A percentile compares a stretch with the other conserved stretches of the same genome.
These are phyloP conservation scores for Hippasteria phrygiana DNA, from an alignment of 53 echinoderm and acorn worm species.

Conservation along the genomic window DNA sequence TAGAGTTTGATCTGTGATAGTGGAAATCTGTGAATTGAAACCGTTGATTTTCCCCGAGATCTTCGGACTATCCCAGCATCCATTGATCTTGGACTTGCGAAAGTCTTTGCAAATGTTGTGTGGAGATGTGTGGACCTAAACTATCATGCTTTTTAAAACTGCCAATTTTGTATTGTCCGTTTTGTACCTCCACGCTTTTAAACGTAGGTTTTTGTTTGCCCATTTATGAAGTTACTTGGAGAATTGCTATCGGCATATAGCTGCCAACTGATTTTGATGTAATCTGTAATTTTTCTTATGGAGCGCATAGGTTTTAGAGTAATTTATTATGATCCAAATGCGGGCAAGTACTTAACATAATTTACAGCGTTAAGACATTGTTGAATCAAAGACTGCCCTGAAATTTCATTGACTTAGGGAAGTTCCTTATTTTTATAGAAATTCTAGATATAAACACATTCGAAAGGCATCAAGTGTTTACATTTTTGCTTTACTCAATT, in stretches of 20 bases:
- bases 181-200: not conserved
- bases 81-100: not conserved
- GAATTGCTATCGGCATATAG: not conserved
- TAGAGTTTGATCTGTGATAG: too few relatives aligned
- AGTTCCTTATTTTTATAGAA: not conserved
- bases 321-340: not conserved
- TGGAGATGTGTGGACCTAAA: not conserved
- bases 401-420: too few relatives aligned
- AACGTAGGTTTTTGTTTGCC: not conserved
- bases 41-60: too few relatives aligned
- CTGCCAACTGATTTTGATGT: not conserved
- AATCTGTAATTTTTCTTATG: not conserved
- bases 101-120: not conserved
- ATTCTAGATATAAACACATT: not conserved
- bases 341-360: not conserved
- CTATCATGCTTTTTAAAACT: not conserved
- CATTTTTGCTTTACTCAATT: not conserved
- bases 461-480: not conserved
- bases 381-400: constrained; percentile 7
- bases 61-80: not conserved
- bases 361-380: not conserved
- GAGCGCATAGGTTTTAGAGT: too few relatives aligned
- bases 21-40: too few relatives aligned
- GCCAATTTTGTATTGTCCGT: not conserved
- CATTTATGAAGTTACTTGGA: not conserved